Evolutionary conservation across 2,113 vertebrate species (phyloP).

Genomic region (Halichoerus grypus): DNA sequence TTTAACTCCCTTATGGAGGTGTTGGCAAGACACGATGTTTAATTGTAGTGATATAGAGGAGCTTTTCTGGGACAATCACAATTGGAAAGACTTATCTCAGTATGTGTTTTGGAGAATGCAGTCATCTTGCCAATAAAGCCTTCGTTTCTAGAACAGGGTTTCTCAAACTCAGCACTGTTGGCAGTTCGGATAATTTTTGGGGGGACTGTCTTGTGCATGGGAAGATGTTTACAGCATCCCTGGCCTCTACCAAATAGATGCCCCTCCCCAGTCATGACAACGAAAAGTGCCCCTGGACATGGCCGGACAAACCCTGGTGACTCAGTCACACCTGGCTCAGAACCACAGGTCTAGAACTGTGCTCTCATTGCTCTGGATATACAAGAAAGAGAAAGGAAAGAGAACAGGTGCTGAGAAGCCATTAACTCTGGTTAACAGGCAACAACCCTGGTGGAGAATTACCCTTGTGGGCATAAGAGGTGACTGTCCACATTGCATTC

Average conservation of each 20-base stretch:
- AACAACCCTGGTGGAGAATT: neutral
- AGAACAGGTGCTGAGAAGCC: neutral
- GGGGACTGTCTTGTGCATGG: neutral
- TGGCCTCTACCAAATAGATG: neutral
- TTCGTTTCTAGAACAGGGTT: neutral
- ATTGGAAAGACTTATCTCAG: neutral
- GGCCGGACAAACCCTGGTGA: neutral
- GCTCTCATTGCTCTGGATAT: neutral
- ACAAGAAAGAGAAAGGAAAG: too few relatives aligned
- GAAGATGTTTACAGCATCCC: neutral
- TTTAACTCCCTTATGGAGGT: too few relatives aligned
- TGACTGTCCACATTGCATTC: neutral
- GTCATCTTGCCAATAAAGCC: neutral
- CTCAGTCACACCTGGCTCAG: neutral
- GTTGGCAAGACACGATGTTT: neutral
- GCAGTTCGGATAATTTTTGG: rapidly evolving
- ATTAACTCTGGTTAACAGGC: neutral
- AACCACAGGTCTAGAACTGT: neutral
- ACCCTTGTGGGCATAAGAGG: neutral
- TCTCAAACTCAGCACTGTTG: neutral
- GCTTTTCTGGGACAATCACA: neutral
- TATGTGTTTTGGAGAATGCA: neutral
- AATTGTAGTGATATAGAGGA: neutral
- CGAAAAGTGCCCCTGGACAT: neutral
- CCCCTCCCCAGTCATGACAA: neutral